phyloP scores from a whole-genome alignment of 2,888 invertebrate species.

The Epinotia nisella region DNA sequence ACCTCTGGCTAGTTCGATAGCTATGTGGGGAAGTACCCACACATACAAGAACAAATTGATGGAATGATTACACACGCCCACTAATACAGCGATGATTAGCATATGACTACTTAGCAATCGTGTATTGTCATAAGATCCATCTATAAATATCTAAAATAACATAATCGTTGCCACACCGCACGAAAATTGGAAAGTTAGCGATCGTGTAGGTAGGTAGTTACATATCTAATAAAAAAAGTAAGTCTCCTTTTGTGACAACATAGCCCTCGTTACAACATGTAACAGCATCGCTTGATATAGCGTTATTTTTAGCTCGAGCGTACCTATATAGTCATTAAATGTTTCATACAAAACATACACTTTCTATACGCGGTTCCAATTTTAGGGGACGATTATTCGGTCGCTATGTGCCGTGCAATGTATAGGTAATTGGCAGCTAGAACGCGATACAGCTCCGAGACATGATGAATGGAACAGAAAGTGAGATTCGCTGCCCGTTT shows the following conservation, averaged over 20 bases:
- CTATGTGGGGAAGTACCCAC: conserved; percentile 45
- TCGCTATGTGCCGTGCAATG: conserved; percentile 71
- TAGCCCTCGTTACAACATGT: conserved; percentile 18
- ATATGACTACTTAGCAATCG: conserved; percentile 38
- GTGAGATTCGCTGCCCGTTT: conserved; percentile 61
- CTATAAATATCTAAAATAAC: conserved; percentile 22
- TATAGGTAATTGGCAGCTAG: conserved; percentile 48
- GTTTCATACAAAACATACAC: conserved; percentile 68
- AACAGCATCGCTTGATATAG: conserved; percentile 38
- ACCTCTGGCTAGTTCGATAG: conserved; percentile 8
- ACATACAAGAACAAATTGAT: conserved; percentile 39
- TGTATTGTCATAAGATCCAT: conserved; percentile 35
- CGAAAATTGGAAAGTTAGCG: conserved; percentile 37
- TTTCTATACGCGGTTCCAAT: conserved; percentile 79
- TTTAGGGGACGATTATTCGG: conserved; percentile 68
- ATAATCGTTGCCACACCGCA: neutral
- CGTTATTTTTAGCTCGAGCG: conserved; percentile 39
- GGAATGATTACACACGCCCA: conserved; percentile 43
- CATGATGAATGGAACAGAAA: conserved; percentile 64
- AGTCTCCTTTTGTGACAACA: conserved; percentile 22
- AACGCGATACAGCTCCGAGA: conserved; percentile 48
- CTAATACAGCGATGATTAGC: conserved; percentile 38
- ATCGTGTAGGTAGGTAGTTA: conserved; percentile 37
- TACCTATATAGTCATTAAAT: conserved; percentile 47
- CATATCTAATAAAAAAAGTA: conserved; percentile 16